Conservation (phyloP, 2,888 invertebrate species). For the Leptinotarsa rubiginosa region DNA sequence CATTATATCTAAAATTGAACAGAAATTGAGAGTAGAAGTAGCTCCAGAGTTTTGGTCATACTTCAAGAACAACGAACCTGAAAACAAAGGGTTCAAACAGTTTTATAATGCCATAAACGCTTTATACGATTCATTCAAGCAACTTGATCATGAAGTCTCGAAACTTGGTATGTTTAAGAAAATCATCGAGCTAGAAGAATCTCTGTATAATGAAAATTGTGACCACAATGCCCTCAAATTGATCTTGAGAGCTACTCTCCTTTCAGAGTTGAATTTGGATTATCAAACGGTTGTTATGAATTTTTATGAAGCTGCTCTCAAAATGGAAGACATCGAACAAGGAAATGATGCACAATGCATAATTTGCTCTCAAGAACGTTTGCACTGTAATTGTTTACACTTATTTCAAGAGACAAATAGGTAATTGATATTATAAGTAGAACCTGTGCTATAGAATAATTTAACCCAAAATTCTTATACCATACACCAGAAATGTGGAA, state of each 20-base stretch:
- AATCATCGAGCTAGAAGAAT: conserved; percentile 66
- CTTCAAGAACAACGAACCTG: conserved; percentile 69
- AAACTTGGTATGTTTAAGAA: conserved; percentile 70
- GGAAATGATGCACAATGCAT: conserved; percentile 71
- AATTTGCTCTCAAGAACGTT: conserved; percentile 77
- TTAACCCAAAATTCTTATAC: too few relatives aligned
- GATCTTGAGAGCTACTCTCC: conserved; percentile 73
- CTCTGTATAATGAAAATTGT: conserved; percentile 70
- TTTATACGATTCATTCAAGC: conserved; percentile 71
- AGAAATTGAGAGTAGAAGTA: conserved; percentile 72
- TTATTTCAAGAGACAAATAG: conserved; percentile 83
- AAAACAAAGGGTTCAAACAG: conserved; percentile 73
- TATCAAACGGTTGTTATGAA: conserved; percentile 78
- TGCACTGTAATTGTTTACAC: conserved; percentile 71
- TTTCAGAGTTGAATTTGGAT: conserved; percentile 78
- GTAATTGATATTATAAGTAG: conserved; percentile 54
- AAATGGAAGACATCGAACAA: conserved; percentile 57
- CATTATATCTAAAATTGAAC: conserved; percentile 68
- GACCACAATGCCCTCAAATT: conserved; percentile 73
- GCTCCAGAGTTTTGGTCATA: conserved; percentile 77
- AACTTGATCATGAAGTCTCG: conserved; percentile 70
- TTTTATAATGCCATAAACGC: conserved; percentile 77
- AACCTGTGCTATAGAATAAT: too few relatives aligned
- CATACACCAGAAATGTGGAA: too few relatives aligned
- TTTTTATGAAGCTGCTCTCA: conserved; percentile 84